Evolutionary conservation across 2,113 vertebrate species (phyloP), one percentile per base, ranked within the genome.

Genomic region (Phaethornis superciliosus): DNA sequence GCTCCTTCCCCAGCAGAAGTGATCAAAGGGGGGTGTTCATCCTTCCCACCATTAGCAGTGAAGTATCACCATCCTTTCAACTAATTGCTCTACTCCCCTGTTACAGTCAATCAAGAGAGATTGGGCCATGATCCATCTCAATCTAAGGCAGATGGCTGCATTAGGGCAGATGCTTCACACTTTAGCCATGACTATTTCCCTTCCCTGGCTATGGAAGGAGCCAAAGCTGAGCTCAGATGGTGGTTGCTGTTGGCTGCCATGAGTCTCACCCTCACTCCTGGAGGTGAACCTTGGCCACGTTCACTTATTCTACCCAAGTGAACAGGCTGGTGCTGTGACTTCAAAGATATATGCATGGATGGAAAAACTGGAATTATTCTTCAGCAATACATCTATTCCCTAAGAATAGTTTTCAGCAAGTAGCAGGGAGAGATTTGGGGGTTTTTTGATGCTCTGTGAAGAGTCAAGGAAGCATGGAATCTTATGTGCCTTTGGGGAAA

Each of bases 321-420:
- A 86, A 83, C 8, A 78, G 55, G 23, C 26, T 35, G 44, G 42
- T 87, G 52, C 23, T 0, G 0, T 4, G 47, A 52, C 56, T 75
- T 92, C 1, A 0, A 93, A 89, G 35, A 79, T 28, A 12, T 32
- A 49, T 89, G 56, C 40, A 8, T 22, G 75, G 78, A 91, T 94
- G n/a, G 27, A 65, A 74, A 72, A 72, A 4, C 51, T 59, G 30
- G 37, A 85, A 23, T 77, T 67, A 63, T 51, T 77, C 46, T 81
- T 91, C 70, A 82, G 47, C 52, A 40, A 63, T 52, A 91, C 69
- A 77, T 24, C 76, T 77, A 59, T 67, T 74, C 63, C 33, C 68
- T 83, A 44, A 88, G 93, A 89, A 68, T 64, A 75, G 21, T 2
- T 93, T 79, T 83, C 68, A 83, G 79, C 76, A 86, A 96, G 90